Base-by-base conservation (phyloP, 2,797 vertebrate genomes). In the Halcyon chelicuti region DNA sequence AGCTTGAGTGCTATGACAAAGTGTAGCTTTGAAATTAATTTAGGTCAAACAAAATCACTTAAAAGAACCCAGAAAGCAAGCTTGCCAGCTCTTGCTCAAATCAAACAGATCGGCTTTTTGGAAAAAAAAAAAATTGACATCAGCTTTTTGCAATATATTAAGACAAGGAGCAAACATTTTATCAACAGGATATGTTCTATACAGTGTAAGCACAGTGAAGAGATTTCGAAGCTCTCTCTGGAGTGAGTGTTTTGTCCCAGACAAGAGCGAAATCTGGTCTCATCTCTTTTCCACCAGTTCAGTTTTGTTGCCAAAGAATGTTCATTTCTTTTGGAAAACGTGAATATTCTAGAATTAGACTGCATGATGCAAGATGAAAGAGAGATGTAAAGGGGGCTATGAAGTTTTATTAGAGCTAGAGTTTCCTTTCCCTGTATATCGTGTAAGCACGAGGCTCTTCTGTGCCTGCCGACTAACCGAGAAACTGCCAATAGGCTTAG, bases 21-120 rank as follows among this genome's bases (percentile, higher is more conserved):
- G 42, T 17, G 52, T 55, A 65, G 66, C 65, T 87, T 93, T 74
- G 80, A 92, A 95, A 82, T 72, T 84, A 57, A 75, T 78, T 82
- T 44, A 65, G 66, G 40, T 73, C 63, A 85, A 82, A 85, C 17
- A 25, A 54, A 57, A 58, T 76, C 71, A 44, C 31, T 71, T 82
- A 54, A 75, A 85, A 81, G 54, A 86, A 86, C 74, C 42, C 46
- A 74, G 66, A 78, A 90, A 84, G 25, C 25, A 73, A 87, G 33
- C 25, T 61, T 86, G 21, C 44, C 42, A 37, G 44, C 67, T 63
- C 72, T 75, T 40, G 18, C 12, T 46, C 49, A 42, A 67, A 49
- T 85, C 84, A 85, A 76, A 76, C 9, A 67, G 35, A 63, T 29
- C 63, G 1, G 7, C 1, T 16, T 57, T 93, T 67, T 15, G 28